phyloP scores from a whole-genome alignment of 2,797 vertebrate genomes.

The Trachops cirrhosus region DNA sequence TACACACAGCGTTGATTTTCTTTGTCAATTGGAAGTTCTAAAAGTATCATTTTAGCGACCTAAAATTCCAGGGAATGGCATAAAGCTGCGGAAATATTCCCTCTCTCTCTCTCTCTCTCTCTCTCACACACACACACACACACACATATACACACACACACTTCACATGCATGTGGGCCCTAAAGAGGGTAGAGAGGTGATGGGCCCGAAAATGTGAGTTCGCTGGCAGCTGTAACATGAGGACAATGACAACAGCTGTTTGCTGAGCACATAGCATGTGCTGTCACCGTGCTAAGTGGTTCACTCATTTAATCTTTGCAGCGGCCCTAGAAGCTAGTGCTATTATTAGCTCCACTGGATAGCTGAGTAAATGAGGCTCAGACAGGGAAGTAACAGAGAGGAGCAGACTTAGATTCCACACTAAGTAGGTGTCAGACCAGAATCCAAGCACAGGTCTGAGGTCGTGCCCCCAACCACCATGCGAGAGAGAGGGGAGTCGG shows the following conservation, averaged over 20 bases:
- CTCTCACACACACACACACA: no score
- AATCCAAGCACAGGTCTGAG: background rate
- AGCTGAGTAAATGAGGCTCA: background rate
- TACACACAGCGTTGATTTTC: background rate
- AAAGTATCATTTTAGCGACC: background rate
- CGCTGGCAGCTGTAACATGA: fast-evolving
- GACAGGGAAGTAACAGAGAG: background rate
- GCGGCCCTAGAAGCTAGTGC: background rate
- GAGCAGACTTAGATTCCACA: background rate
- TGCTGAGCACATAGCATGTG: background rate
- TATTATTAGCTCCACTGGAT: background rate
- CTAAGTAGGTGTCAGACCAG: background rate
- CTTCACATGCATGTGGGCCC: background rate
- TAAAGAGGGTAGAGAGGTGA: background rate
- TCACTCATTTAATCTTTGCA: background rate
- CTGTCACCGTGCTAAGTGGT: background rate
- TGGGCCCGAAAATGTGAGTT: background rate
- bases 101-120: no score
- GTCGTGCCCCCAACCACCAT: background rate
- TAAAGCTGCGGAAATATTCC: background rate
- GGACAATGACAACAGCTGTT: background rate
- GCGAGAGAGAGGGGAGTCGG: background rate
- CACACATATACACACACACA: background rate
- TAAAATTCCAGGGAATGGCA: background rate
- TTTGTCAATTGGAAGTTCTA: background rate